phyloP scores from a whole-genome alignment of 2,797 vertebrate genomes.

The Corythornis leucogaster region DNA sequence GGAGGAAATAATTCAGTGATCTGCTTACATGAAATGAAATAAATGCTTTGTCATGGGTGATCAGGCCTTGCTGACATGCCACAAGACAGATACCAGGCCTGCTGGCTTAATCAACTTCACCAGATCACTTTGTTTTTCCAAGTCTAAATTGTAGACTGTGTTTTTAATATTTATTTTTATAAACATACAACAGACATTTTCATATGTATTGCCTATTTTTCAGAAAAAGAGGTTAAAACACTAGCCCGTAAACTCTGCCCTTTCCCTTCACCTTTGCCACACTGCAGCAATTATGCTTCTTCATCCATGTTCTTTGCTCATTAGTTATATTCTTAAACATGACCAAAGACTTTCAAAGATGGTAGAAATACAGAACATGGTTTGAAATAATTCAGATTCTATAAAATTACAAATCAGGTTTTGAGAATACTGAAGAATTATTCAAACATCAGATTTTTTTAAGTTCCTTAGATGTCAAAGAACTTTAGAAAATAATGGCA shows the following conservation, averaged over 20 bases:
- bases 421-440: background rate
- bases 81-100: background rate
- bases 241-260: background rate
- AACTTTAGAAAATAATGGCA: background rate
- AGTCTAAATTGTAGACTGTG: background rate
- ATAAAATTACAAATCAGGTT: background rate
- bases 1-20: background rate
- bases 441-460: background rate
- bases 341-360: background rate
- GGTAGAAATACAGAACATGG: background rate
- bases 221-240: background rate
- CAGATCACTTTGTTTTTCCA: background rate
- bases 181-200: background rate
- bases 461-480: background rate
- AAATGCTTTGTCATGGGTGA: background rate
- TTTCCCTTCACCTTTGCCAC: background rate
- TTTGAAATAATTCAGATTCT: background rate
- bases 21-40: background rate
- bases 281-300: background rate
- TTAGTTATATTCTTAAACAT: background rate
- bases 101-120: background rate
- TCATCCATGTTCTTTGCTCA: background rate
- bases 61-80: background rate
- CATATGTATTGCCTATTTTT: background rate
- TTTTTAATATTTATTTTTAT: background rate